Evolutionary conservation across 1,140 invertebrate species (phyloP).

Genomic region (Neocloeon triangulifer): DNA sequence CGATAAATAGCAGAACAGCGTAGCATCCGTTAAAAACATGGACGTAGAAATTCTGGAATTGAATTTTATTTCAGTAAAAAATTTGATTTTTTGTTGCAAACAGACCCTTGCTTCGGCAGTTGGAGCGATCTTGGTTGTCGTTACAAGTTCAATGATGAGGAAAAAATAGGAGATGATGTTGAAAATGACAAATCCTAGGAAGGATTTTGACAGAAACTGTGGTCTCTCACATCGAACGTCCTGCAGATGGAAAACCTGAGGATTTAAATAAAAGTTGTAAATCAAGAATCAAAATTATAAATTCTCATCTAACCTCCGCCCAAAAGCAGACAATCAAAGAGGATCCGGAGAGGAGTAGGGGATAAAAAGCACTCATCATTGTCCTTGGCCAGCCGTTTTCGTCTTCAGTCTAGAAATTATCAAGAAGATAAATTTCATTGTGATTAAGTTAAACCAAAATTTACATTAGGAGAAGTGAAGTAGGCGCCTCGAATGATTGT

Average conservation of each 20-base stretch:
- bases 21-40: constrained; percentile 83
- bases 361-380: constrained; percentile 75
- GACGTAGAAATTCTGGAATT: constrained; percentile 43
- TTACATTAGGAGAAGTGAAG: constrained; percentile 71
- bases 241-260: constrained; percentile 72
- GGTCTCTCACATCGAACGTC: constrained; percentile 67
- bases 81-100: constrained; percentile 1
- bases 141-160: constrained; percentile 55
- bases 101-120: constrained; percentile 32
- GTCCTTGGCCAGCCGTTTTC: constrained; percentile 63
- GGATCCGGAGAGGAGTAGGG: constrained; percentile 65
- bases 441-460: constrained; percentile 12
- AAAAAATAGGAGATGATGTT: constrained; percentile 75
- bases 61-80: constrained; percentile 8
- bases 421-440: not conserved
- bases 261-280: constrained; percentile 13
- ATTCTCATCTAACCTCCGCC: constrained; percentile 53
- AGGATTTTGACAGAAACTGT: constrained; percentile 79
- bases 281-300: too few relatives aligned
- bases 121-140: constrained; percentile 36
- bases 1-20: constrained; percentile 69
- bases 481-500: constrained; percentile 67
- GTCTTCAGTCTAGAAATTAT: constrained; percentile 39
- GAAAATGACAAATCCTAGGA: constrained; percentile 75
- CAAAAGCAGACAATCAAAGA: constrained; percentile 86